Evolutionary conservation across 1,140 invertebrate genomes (phyloP), one percentile per base, ranked within the genome.

Genomic region (Alviniconcha marisindica): DNA sequence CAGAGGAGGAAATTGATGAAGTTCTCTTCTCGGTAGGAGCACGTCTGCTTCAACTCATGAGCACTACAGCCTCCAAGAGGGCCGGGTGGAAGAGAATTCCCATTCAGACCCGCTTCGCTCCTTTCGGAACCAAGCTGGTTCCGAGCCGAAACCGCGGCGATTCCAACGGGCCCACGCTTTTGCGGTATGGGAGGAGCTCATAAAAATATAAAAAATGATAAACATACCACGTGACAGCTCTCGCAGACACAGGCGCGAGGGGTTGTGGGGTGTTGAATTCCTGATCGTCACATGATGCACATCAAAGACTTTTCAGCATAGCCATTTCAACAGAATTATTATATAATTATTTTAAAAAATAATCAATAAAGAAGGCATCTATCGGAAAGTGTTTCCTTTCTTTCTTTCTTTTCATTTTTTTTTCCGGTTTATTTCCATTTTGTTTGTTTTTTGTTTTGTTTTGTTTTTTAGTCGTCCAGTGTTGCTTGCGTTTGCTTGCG

Each of bases 101-200:
- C 66, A 84, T 84, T 38, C 83, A 84, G 73, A 81, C 83, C 3
- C 66, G 83, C 71, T 84, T 84, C 40, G 83, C 83, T n/a, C 24
- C 83, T 28, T 84, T 84, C 54, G 83, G 83, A 3, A 56, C 60
- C n/a, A 84, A 84, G 33, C 78, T 84, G 10, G 48, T 81, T n/a
- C 83, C 83, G 21, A 74, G 77, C 48, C n/a, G 71, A 28, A 77
- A n/a, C 38, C 51, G 40, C 12, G 78, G 83, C 10, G 83, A 80
- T 21, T 71, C 66, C 12, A 71, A 56, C 48, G 83, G 83, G 0
- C 66, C 83, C 0, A 84, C 78, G 5, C 69, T 84, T 0, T 71
- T 84, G 1, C 66, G 83, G 12, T 84, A 84, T 40, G 83, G 83
- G 2, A 33, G 83, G 24, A 81, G n/a, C n/a, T n/a, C 74, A 44